phyloP scores from a whole-genome alignment of 2,797 vertebrate species.

The Garrulus glandarius region DNA sequence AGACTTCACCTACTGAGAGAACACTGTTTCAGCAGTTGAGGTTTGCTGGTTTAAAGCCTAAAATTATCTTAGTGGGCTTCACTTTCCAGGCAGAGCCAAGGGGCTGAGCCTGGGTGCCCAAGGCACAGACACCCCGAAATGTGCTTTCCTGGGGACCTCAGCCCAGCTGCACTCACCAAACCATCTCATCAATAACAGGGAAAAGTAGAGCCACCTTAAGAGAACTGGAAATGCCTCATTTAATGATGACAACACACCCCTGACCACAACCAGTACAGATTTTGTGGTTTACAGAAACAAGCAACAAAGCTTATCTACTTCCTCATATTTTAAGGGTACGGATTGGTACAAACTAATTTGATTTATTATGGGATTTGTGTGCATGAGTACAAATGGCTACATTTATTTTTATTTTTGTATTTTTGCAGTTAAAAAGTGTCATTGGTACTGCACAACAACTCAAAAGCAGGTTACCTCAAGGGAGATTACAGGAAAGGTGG shows the following conservation, averaged over 20 bases:
- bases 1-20: background rate
- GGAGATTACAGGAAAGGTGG: background rate
- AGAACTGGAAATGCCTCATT: background rate
- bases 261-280: background rate
- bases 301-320: background rate
- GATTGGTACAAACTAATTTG: background rate
- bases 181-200: background rate
- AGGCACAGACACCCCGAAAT: background rate
- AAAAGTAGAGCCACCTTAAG: background rate
- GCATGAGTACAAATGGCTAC: background rate
- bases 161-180: background rate
- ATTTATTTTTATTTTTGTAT: background rate
- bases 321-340: background rate
- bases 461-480: background rate
- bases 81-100: background rate
- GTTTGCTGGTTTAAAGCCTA: background rate
- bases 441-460: background rate
- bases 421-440: background rate
- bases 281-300: background rate
- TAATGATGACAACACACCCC: background rate
- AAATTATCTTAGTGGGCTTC: background rate
- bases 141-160: background rate
- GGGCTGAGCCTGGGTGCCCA: background rate
- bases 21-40: background rate
- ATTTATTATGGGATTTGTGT: background rate